These are phyloP conservation scores for Eubucco bourcierii DNA, from an alignment of 2,113 vertebrate species.

Conservation along the genomic window DNA sequence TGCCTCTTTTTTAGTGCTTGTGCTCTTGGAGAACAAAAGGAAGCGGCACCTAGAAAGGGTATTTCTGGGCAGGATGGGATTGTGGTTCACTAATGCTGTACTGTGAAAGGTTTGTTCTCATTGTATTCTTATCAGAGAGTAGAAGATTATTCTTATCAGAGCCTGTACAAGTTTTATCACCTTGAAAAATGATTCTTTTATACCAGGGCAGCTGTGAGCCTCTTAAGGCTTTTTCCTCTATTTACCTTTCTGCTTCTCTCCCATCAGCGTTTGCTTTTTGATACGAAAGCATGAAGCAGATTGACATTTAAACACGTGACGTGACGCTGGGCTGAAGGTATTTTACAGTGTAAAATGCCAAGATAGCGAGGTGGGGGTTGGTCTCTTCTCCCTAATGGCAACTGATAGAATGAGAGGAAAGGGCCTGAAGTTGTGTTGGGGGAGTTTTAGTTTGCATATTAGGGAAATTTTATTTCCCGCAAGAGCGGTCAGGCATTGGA, in stretches of 20 bases:
- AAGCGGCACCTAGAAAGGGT: constrained; percentile 34
- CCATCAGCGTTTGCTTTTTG: not conserved
- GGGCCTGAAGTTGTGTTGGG: too few species aligned
- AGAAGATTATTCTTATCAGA: constrained; percentile 57
- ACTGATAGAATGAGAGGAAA: too few species aligned
- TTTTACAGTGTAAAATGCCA: not conserved
- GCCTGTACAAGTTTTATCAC: constrained; percentile 44
- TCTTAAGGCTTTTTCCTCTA: constrained; percentile 1
- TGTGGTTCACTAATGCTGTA: constrained; percentile 27
- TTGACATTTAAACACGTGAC: not conserved
- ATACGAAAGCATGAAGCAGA: not conserved
- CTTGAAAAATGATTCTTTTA: constrained; percentile 57
- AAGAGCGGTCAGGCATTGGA: too few species aligned
- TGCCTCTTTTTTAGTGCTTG: not conserved
- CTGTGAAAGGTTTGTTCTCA: constrained; percentile 36
- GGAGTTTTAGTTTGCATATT: too few species aligned
- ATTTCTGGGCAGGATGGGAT: constrained; percentile 39
- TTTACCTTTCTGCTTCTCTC: not conserved
- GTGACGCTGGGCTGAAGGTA: not conserved
- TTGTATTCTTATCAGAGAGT: constrained; percentile 53
- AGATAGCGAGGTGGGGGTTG: too few species aligned
- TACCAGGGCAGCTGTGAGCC: constrained; percentile 5
- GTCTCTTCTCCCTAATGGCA: too few species aligned
- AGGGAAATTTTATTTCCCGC: too few species aligned
- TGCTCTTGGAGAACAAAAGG: not conserved